A percentile compares a stretch with the other conserved stretches of the same genome.
These are phyloP conservation scores for Rhea pennata DNA, from an alignment of 2,113 vertebrate genomes.

Conservation along the genomic window DNA sequence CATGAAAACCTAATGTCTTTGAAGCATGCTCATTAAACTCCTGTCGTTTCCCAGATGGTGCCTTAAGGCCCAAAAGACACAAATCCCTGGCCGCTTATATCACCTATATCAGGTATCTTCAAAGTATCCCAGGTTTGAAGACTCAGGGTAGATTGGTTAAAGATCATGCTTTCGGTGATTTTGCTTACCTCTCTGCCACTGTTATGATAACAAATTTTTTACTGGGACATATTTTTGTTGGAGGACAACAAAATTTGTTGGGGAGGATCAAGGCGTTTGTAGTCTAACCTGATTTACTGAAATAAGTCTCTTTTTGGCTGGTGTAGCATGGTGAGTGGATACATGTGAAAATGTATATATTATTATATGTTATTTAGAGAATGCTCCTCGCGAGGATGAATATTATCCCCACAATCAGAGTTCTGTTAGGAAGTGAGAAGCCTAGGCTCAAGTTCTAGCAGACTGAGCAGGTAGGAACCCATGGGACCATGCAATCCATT, in stretches of 20 bases:
- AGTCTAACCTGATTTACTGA: neutral
- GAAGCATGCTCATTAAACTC: conserved; percentile 6
- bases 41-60: conserved; percentile 16
- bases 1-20: conserved; percentile 21
- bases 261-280: neutral
- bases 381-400: neutral
- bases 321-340: neutral
- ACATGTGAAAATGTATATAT: neutral
- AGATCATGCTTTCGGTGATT: neutral
- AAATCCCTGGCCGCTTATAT: neutral
- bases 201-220: neutral
- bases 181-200: neutral
- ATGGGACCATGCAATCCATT: no score
- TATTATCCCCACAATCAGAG: neutral
- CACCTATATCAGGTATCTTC: neutral
- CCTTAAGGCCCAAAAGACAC: neutral
- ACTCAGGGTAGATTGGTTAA: neutral
- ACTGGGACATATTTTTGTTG: neutral
- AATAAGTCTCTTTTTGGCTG: neutral
- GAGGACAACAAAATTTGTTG: neutral
- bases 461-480: neutral
- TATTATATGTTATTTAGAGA: neutral
- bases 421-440: neutral
- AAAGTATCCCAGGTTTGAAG: neutral
- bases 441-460: rapidly evolving